Conservation (phyloP, 2,113 vertebrate genomes). For the Suncus etruscus region DNA sequence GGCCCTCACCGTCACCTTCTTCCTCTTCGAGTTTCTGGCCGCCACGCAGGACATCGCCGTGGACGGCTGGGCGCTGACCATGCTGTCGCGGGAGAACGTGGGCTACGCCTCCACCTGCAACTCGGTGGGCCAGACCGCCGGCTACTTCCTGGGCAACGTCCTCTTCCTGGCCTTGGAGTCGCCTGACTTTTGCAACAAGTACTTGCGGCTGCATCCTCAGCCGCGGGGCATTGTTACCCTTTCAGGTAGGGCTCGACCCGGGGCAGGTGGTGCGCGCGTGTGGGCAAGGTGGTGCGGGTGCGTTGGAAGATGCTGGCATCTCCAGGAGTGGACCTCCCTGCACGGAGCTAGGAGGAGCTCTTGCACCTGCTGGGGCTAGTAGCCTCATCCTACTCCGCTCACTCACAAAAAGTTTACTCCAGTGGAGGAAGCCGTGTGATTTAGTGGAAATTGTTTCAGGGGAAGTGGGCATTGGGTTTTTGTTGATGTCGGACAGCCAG, state of each 20-base stretch:
- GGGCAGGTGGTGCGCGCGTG: no score
- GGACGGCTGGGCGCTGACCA: slow-evolving; percentile 98
- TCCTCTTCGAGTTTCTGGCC: slow-evolving; percentile 96
- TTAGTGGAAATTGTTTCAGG: no score
- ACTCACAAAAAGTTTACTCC: no score
- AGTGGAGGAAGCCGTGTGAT: no score
- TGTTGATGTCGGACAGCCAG: no score
- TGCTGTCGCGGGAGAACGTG: slow-evolving; percentile 97
- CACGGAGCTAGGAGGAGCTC: no score
- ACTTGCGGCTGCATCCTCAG: slow-evolving; percentile 93
- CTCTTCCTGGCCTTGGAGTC: slow-evolving; percentile 98
- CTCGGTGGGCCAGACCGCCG: slow-evolving; percentile 97
- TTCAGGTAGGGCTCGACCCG: slow-evolving; percentile 89
- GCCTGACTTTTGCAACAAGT: slow-evolving; percentile 97
- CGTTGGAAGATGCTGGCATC: no score
- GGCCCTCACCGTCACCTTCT: slow-evolving; percentile 94
- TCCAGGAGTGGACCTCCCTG: no score
- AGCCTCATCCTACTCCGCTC: no score
- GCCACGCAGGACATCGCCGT: slow-evolving; percentile 99
- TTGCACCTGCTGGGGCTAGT: no score
- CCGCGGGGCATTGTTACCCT: slow-evolving; percentile 95
- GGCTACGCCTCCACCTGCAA: slow-evolving; percentile 99
- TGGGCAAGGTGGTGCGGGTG: no score
- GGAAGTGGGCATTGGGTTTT: no score
- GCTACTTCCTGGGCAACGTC: slow-evolving; percentile 98